These are phyloP conservation scores for Tadarida brasiliensis DNA, from an alignment of 2,797 vertebrate genomes.

Conservation along the genomic window DNA sequence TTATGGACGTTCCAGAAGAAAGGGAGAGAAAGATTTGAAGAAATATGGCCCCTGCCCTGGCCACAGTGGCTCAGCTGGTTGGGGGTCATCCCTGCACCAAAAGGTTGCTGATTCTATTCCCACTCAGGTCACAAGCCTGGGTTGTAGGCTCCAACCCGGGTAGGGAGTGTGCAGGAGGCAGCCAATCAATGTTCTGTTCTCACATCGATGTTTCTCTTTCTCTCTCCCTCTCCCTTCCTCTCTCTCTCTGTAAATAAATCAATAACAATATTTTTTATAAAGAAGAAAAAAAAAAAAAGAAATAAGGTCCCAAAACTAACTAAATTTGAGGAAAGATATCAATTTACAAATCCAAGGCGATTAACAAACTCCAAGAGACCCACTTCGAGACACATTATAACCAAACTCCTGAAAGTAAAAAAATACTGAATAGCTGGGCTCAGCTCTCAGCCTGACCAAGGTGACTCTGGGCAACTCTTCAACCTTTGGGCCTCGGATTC, in stretches of 20 bases:
- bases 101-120: too few species aligned
- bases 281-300: not conserved
- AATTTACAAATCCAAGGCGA: not conserved
- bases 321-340: not conserved
- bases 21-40: not conserved
- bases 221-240: too few species aligned
- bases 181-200: too few species aligned
- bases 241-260: too few species aligned
- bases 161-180: too few species aligned
- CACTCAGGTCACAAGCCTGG: too few species aligned
- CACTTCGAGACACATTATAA: not conserved
- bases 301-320: not conserved
- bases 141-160: too few species aligned
- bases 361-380: not conserved
- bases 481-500: not conserved
- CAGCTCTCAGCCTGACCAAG: not conserved
- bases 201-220: too few species aligned
- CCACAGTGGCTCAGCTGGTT: too few species aligned
- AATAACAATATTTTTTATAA: too few species aligned
- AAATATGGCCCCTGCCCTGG: not conserved
- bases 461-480: not conserved
- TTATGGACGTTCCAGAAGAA: not conserved
- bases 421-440: not conserved
- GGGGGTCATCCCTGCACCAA: too few species aligned
- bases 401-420: not conserved